phyloP scores from a whole-genome alignment of 2,113 vertebrate species.

The Eubucco bourcierii region DNA sequence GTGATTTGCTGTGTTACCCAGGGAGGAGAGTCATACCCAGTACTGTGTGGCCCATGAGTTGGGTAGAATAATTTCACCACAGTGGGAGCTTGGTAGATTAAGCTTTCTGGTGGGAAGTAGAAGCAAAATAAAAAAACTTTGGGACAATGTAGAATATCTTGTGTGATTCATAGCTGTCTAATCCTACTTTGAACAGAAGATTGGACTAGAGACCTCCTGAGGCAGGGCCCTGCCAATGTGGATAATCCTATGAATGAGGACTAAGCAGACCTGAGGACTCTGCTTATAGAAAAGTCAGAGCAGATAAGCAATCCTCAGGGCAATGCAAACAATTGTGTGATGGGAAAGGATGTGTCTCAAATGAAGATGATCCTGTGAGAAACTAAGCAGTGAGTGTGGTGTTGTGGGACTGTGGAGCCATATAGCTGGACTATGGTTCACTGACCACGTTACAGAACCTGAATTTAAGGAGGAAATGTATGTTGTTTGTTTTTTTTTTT shows the following conservation, averaged over 20 bases:
- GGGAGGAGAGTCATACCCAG: no score
- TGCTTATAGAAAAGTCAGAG: fast-evolving
- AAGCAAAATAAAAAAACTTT: not conserved
- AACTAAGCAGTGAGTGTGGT: not conserved
- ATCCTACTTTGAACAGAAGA: not conserved
- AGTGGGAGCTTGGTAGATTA: not conserved
- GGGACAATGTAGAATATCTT: fast-evolving
- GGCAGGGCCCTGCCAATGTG: not conserved
- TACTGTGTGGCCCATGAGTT: no score
- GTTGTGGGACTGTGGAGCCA: not conserved
- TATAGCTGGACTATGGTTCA: not conserved
- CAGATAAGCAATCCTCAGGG: not conserved
- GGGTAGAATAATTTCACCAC: no score
- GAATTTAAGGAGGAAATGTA: not conserved
- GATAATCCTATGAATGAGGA: not conserved
- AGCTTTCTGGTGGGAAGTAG: not conserved
- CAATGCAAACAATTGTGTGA: not conserved
- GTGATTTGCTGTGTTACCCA: no score
- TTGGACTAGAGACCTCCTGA: not conserved
- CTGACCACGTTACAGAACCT: not conserved
- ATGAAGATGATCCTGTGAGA: not conserved
- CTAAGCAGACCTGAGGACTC: not conserved
- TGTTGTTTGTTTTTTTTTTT: not conserved
- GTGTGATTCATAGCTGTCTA: not conserved
- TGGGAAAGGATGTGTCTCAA: not conserved